Percentiles rank a stretch among this genome's conserved stretches.
phyloP scores from a whole-genome alignment of 2,888 invertebrate species.

The Hyposoter dolosus region DNA sequence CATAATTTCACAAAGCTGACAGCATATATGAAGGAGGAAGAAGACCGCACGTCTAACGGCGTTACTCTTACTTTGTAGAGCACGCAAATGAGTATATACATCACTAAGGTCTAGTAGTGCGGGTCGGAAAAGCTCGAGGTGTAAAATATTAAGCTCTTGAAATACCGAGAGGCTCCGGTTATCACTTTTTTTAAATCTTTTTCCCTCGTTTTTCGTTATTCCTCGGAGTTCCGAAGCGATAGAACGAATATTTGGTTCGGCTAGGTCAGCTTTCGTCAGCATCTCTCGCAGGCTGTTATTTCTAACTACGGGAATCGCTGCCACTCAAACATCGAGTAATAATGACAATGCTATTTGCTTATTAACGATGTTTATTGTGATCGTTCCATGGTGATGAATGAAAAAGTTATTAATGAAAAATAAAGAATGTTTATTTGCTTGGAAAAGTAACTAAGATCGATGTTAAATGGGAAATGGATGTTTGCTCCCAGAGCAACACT shows the following conservation, averaged over 20 bases:
- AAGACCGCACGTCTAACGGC: slow-evolving; percentile 42
- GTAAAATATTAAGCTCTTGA: slow-evolving; percentile 68
- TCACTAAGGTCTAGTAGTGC: slow-evolving; percentile 31
- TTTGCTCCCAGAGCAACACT: slow-evolving; percentile 40
- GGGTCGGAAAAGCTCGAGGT: slow-evolving; percentile 53
- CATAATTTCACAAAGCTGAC: neutral
- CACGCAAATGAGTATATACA: slow-evolving; percentile 27
- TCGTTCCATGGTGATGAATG: neutral
- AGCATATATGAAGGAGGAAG: neutral
- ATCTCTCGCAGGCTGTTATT: slow-evolving; percentile 23
- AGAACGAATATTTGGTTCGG: slow-evolving; percentile 53
- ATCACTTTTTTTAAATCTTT: neutral
- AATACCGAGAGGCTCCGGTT: slow-evolving; percentile 59
- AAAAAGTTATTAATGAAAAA: neutral
- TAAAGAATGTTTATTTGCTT: neutral
- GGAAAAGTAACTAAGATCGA: neutral
- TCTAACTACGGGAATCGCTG: slow-evolving; percentile 27
- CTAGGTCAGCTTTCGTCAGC: neutral
- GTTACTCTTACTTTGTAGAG: slow-evolving; percentile 45
- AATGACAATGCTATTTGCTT: neutral
- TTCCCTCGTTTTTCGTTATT: slow-evolving; percentile 5
- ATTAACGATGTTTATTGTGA: neutral
- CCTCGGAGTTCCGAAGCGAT: slow-evolving; percentile 56
- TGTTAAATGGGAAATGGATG: neutral
- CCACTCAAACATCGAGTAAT: neutral